Evolutionary conservation across 2,888 invertebrate species (phyloP).

Genomic region (Hemistola chrysoprasaria): DNA sequence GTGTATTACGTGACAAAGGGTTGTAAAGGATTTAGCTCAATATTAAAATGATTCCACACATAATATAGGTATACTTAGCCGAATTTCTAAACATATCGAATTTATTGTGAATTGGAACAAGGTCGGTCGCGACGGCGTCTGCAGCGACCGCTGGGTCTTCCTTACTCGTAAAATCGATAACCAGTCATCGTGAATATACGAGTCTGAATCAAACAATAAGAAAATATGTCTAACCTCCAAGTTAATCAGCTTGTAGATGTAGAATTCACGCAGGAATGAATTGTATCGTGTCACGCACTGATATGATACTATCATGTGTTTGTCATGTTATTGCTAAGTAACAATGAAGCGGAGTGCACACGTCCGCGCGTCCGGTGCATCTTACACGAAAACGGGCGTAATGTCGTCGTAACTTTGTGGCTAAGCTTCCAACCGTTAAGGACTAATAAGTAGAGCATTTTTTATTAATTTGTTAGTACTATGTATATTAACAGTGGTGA

Average conservation of each 20-base stretch:
- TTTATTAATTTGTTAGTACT: no score
- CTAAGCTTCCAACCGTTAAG: no score
- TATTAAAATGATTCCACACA: no score
- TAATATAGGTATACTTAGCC: no score
- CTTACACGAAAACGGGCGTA: slow-evolving; percentile 43
- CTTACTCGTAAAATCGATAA: slow-evolving; percentile 74
- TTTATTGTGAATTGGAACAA: slow-evolving; percentile 59
- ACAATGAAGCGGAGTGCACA: slow-evolving; percentile 46
- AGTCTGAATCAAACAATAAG: slow-evolving; percentile 24
- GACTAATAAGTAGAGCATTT: no score
- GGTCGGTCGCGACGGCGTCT: slow-evolving; percentile 57
- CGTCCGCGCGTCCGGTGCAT: slow-evolving; percentile 37
- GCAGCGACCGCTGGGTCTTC: slow-evolving; percentile 52
- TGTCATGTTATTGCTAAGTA: slow-evolving; percentile 41
- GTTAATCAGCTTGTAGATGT: slow-evolving; percentile 67
- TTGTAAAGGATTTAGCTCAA: no score
- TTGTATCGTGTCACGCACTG: slow-evolving; percentile 18
- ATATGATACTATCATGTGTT: slow-evolving; percentile 32
- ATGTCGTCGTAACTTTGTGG: slow-evolving; percentile 4
- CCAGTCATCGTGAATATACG: no score
- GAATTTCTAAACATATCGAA: slow-evolving; percentile 25
- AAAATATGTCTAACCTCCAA: slow-evolving; percentile 51
- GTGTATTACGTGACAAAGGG: no score
- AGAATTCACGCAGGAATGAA: slow-evolving; percentile 24
- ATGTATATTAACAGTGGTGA: no score